A percentile compares a stretch with the other conserved stretches of the same genome.
Evolutionary conservation across 1,140 invertebrate genomes (phyloP).

Genomic region (Caerostris extrusa): DNA sequence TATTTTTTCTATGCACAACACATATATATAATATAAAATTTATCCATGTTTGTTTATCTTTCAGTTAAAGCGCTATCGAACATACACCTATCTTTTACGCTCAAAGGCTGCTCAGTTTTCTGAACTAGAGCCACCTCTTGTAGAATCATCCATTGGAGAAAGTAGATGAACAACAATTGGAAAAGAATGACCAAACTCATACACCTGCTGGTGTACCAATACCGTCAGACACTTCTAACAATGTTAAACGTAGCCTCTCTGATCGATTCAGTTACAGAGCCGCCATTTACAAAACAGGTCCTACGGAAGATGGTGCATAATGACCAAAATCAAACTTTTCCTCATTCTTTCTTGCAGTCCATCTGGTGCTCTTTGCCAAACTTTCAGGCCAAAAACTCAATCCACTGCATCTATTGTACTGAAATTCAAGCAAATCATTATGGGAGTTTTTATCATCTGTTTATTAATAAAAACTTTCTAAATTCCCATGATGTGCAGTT

Average conservation of each 20-base stretch:
- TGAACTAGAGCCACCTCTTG: slow-evolving; percentile 85
- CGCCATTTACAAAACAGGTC: slow-evolving; percentile 80
- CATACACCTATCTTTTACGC: slow-evolving; percentile 90
- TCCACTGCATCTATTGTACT: slow-evolving; percentile 1
- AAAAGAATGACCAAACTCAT: slow-evolving; percentile 76
- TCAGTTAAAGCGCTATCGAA: slow-evolving; percentile 93
- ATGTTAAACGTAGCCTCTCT: slow-evolving; percentile 82
- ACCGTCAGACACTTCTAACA: slow-evolving; percentile 79
- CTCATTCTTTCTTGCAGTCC: slow-evolving; percentile 1
- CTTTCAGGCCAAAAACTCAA: slow-evolving; percentile 59
- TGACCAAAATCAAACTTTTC: neutral
- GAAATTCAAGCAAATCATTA: neutral
- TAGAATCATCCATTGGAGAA: slow-evolving; percentile 90
- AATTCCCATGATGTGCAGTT: neutral
- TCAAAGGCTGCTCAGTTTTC: slow-evolving; percentile 87
- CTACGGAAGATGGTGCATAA: slow-evolving; percentile 64
- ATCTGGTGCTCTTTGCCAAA: slow-evolving; percentile 63
- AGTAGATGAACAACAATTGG: slow-evolving; percentile 85
- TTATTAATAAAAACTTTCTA: neutral
- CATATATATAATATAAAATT: too few species aligned
- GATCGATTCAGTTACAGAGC: slow-evolving; percentile 91
- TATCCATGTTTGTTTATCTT: slow-evolving; percentile 76
- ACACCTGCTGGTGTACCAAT: slow-evolving; percentile 80
- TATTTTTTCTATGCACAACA: neutral
- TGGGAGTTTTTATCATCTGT: neutral